Percentiles rank a stretch among this genome's conserved stretches.
Conservation (phyloP, 2,113 vertebrate genomes). For the Uria lomvia region DNA sequence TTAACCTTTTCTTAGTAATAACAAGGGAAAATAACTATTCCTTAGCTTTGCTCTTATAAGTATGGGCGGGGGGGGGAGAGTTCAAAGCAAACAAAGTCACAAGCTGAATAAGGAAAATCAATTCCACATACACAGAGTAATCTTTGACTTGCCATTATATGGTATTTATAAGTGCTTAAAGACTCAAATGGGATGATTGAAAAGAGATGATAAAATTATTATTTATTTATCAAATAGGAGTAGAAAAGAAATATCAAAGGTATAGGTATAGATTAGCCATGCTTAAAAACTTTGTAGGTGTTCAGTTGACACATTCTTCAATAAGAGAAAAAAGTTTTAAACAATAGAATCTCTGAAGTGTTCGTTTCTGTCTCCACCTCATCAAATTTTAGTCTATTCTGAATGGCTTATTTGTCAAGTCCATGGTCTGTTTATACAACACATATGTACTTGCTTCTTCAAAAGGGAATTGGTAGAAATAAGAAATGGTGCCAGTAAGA, state of each 20-base stretch:
- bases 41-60: neutral
- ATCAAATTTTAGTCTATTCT: neutral
- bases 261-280: neutral
- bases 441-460: neutral
- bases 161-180: neutral
- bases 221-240: neutral
- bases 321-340: neutral
- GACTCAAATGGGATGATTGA: neutral
- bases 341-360: neutral
- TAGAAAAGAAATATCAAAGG: neutral
- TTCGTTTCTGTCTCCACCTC: neutral
- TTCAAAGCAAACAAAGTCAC: neutral
- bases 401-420: neutral
- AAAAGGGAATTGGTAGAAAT: neutral
- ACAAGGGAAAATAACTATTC: neutral
- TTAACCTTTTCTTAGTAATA: slow-evolving; percentile 33
- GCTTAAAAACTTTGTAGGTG: neutral
- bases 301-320: neutral
- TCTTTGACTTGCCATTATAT: neutral
- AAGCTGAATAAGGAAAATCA: neutral
- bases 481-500: neutral
- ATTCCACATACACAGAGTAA: neutral
- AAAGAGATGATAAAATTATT: neutral
- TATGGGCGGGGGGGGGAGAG: accelerated
- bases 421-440: neutral